Percentiles rank a stretch among this genome's conserved stretches.
These are phyloP conservation scores for Talpa occidentalis DNA, from an alignment of 2,113 vertebrate genomes.

Conservation along the genomic window DNA sequence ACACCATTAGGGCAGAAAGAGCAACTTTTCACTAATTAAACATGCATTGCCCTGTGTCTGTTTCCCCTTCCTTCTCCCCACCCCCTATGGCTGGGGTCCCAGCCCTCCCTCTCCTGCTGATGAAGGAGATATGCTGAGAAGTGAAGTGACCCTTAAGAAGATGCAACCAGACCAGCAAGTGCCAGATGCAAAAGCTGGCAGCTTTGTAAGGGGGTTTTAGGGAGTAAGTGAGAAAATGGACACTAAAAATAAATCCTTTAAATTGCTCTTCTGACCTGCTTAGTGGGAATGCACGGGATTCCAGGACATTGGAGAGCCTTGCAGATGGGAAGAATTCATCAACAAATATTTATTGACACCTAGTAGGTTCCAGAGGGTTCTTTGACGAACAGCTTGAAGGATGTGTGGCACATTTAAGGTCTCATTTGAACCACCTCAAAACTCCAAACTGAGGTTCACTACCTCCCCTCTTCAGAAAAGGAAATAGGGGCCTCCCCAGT, in stretches of 20 bases:
- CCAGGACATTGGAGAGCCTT: conserved; percentile 20
- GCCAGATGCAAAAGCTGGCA: neutral
- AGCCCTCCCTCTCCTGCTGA: neutral
- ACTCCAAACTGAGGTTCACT: neutral
- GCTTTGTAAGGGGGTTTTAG: neutral
- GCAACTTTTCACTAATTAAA: neutral
- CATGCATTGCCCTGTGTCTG: neutral
- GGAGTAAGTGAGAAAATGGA: conserved; percentile 7
- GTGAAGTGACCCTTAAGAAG: conserved; percentile 12
- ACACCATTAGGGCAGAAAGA: too few species aligned
- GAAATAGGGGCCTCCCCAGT: too few species aligned
- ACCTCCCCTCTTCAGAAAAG: neutral
- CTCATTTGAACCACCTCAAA: neutral
- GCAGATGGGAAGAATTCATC: conserved; percentile 56
- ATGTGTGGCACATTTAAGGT: neutral
- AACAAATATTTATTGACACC: conserved; percentile 28
- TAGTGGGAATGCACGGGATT: conserved; percentile 32
- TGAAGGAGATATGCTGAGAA: neutral
- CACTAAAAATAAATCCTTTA: conserved; percentile 18
- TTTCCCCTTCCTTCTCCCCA: neutral
- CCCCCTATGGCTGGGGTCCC: neutral
- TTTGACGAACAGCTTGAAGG: conserved; percentile 11
- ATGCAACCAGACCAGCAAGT: conserved; percentile 35
- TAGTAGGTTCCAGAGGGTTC: conserved; percentile 15
- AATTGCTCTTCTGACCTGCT: conserved; percentile 49